Evolutionary conservation across 2,113 vertebrate species (phyloP).

Genomic region (Odocoileus virginianus): DNA sequence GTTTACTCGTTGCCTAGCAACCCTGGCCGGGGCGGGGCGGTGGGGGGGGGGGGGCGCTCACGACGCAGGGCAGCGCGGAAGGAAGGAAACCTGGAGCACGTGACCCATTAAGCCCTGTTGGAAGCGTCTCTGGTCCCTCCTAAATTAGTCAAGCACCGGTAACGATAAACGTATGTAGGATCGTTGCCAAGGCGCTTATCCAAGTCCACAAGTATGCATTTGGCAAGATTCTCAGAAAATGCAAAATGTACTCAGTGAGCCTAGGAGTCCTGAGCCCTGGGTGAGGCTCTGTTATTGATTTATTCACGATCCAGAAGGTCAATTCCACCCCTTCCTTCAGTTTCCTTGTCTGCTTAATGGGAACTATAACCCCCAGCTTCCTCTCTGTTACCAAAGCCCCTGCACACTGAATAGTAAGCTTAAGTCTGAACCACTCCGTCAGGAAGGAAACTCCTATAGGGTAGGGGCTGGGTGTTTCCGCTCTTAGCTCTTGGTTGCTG

Average conservation of each 20-base stretch:
- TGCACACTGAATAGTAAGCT: rapidly evolving
- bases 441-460: not conserved
- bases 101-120: not conserved
- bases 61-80: rapidly evolving
- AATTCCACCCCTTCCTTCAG: not conserved
- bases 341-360: not conserved
- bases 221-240: not conserved
- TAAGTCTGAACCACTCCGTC: not conserved
- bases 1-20: constrained; percentile 73
- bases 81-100: not conserved
- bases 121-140: not conserved
- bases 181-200: not conserved
- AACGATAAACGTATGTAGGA: not conserved
- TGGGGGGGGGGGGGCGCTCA: too few relatives aligned
- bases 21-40: not conserved
- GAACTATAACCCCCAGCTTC: too few relatives aligned
- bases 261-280: not conserved
- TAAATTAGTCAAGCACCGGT: not conserved
- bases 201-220: not conserved
- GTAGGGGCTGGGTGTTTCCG: not conserved
- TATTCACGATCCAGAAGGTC: not conserved
- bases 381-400: not conserved
- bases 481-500: not conserved
- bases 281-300: rapidly evolving
- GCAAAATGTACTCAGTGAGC: not conserved